Evolutionary conservation across 1,140 invertebrate species (phyloP).

Genomic region (Ruditapes philippinarum): DNA sequence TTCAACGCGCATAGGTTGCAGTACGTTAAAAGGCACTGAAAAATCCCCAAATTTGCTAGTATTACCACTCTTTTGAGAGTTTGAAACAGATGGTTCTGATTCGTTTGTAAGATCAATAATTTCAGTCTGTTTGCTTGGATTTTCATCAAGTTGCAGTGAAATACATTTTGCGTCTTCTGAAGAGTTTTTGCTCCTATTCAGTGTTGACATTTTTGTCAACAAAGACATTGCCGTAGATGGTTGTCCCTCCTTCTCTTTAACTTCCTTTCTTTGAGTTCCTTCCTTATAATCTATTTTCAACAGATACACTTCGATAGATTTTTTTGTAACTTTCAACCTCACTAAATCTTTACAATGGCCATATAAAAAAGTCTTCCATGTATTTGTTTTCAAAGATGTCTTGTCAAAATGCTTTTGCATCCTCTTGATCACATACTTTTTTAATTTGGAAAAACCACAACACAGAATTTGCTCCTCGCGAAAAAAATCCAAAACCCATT

Average conservation of each 20-base stretch:
- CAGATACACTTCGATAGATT: not conserved
- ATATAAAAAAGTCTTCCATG: not conserved
- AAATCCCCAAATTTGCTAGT: conserved; percentile 20
- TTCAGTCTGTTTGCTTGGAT: not conserved
- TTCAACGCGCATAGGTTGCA: not conserved
- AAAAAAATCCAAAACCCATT: not conserved
- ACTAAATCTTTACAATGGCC: not conserved
- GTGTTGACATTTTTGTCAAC: not conserved
- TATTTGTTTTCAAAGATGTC: not conserved
- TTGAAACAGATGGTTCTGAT: not conserved
- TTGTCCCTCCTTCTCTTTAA: not conserved
- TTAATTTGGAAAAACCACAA: not conserved
- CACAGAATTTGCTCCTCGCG: not conserved
- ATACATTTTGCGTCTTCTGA: not conserved
- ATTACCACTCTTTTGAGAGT: too few species aligned
- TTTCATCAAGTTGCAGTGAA: not conserved
- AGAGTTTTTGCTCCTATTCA: not conserved
- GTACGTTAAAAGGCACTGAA: not conserved
- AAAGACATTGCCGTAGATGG: not conserved
- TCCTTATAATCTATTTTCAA: not conserved
- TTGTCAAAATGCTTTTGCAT: not conserved
- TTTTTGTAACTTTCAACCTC: not conserved
- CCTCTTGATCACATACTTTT: not conserved
- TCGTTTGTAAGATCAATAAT: not conserved
- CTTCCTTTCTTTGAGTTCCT: not conserved